Evolutionary conservation across 2,888 invertebrate genomes (phyloP).

Genomic region (Bombyx huttoni): DNA sequence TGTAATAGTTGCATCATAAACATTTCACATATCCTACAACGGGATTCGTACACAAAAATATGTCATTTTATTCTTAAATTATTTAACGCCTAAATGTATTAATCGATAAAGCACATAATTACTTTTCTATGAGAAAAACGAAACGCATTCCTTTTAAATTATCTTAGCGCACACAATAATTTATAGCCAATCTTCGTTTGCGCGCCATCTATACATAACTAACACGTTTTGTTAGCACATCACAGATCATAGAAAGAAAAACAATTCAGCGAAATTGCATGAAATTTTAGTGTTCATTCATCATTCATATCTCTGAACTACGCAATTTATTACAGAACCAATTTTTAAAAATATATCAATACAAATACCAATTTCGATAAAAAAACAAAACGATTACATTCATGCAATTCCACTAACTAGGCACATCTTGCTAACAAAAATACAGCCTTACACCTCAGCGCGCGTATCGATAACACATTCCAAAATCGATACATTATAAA

Average conservation of each 20-base stretch:
- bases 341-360: too few relatives aligned
- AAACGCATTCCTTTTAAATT: background rate
- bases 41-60: slow-evolving; percentile 59
- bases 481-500: slow-evolving; percentile 10
- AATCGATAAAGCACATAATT: slow-evolving; percentile 6
- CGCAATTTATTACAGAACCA: too few relatives aligned
- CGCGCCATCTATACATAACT: slow-evolving; percentile 21
- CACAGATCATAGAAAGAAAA: slow-evolving; percentile 44
- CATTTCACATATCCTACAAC: slow-evolving; percentile 15
- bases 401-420: slow-evolving; percentile 44
- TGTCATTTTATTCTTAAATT: slow-evolving; percentile 53
- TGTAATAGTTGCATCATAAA: background rate
- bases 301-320: too few relatives aligned
- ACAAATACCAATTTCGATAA: background rate
- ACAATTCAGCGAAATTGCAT: slow-evolving; percentile 37
- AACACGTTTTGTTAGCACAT: slow-evolving; percentile 51
- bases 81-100: slow-evolving; percentile 10
- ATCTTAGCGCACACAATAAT: slow-evolving; percentile 2
- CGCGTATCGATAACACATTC: slow-evolving; percentile 16
- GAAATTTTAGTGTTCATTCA: slow-evolving; percentile 11
- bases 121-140: background rate
- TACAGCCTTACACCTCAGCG: slow-evolving; percentile 36
- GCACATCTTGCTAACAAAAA: slow-evolving; percentile 54
- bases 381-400: slow-evolving; percentile 6
- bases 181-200: slow-evolving; percentile 19